These are phyloP conservation scores for Brotula barbata DNA, from an alignment of 2,797 vertebrate genomes.

Conservation along the genomic window DNA sequence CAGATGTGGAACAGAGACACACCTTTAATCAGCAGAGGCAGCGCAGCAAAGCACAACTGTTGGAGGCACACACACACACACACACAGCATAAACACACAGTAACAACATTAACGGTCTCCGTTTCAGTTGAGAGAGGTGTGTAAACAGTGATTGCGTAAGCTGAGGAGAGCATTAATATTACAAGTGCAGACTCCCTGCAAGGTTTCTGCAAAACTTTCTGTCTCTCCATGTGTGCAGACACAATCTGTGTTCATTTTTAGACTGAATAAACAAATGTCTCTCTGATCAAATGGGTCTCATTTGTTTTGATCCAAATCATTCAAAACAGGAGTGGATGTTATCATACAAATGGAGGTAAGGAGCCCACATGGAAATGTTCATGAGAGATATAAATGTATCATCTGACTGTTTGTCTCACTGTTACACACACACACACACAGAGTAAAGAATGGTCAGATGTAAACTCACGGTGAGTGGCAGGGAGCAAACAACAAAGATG, in stretches of 20 bases:
- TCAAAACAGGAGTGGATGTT: too few species aligned
- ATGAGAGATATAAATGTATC: too few species aligned
- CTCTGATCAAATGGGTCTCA: background rate
- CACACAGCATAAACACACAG: slow-evolving; percentile 33
- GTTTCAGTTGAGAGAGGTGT: slow-evolving; percentile 9
- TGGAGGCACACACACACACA: slow-evolving; percentile 7
- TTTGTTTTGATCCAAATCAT: background rate
- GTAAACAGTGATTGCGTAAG: slow-evolving; percentile 24
- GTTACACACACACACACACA: background rate
- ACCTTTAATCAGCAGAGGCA: slow-evolving; percentile 42
- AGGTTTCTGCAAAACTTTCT: too few species aligned
- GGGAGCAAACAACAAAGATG: slow-evolving; percentile 87
- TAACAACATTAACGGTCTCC: slow-evolving; percentile 33
- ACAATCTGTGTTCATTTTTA: background rate
- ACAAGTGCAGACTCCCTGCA: background rate
- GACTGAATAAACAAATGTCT: background rate
- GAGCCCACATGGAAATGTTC: too few species aligned
- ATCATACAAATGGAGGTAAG: too few species aligned
- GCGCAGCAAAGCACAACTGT: slow-evolving; percentile 4
- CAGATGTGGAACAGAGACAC: slow-evolving; percentile 39
- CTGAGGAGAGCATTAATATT: slow-evolving; percentile 19
- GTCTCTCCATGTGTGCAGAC: background rate
- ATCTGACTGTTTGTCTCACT: too few species aligned
- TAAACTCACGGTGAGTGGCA: slow-evolving; percentile 87
- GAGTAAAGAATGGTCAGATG: background rate